Base-by-base conservation (phyloP, 1,140 invertebrate genomes). In the Globodera rostochiensis region DNA sequence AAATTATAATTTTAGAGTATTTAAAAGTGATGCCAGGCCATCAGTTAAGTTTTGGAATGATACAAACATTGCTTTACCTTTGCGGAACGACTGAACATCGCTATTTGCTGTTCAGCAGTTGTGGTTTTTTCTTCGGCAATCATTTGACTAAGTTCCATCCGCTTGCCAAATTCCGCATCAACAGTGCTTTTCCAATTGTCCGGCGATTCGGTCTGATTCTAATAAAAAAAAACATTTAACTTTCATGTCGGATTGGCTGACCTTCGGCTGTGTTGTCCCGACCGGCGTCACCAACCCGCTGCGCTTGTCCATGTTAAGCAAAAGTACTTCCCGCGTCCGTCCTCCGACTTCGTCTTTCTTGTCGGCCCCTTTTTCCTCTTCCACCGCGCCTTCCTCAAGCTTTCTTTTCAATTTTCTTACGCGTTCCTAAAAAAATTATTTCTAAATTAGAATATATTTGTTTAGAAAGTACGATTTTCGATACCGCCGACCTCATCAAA, bases 111-210 rank as follows among this genome's bases (percentile, higher is more conserved):
- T 83, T 94, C 93, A 49, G 93, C 93, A 47, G 93, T 94, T 50
- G 93, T 93, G 89, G 93, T 93, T 91, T 95, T 97, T 91, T 98
- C 96, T 86, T 93, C 92, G 91, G 95, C 93, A 90, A 97, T 67
- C 84, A 89, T 84, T 60, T 89, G 84, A 19, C 83, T 76, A n/a
- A 89, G 69, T 69, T 84, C 80, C 21, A 82, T 79, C 15, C 76
- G 47, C 66, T 81, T 79, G n/a, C 74, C 80, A 74, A 81, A 88
- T 49, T 86, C 84, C 19, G 76, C 64, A n/a, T 87, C 79, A 74
- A 88, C 71, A 6, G 87, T 79, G 11, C 76, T 74, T 36, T 21
- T 77, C 6, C 64, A 46, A 1, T 84, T 74, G 2, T 3, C 60
- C 19, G 47, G 15, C 57, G 50, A 36, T 21, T 82, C 77, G 69